Base-by-base conservation (phyloP, 1,140 invertebrate genomes). In the Hycleus phaleratus region DNA sequence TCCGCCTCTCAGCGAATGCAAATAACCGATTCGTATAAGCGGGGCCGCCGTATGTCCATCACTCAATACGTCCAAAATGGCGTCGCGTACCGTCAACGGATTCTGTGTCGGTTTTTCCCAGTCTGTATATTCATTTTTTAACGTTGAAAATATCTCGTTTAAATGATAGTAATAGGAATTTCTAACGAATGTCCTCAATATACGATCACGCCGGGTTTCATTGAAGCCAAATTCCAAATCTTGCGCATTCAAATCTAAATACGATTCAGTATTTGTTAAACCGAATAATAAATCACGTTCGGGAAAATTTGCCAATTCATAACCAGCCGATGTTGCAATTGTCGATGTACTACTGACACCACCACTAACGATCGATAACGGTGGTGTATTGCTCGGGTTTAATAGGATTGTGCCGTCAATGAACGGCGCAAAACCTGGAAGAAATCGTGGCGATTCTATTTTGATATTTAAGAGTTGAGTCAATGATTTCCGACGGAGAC, bases 61-160 rank as follows among this genome's bases (percentile, higher is more conserved):
- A 68, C 89, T 88, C n/a, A 93, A 74, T 42, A 91, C 82, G 71
- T 85, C 83, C 38, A 88, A 72, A 5, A 85, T 85, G 32, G 85
- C 83, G 72, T 90, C 87, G n/a, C 88, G 75, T 8, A 88, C 84
- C 67, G 83, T 86, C 60, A 86, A 74, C 43, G 86, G 89, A 77
- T 81, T 91, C 72, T 82, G 84, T 68, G 63, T 86, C 74, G 60
- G 88, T 64, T 85, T 82, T 70, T 92, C 90, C 91, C 91, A 95
- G 72, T 95, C 91, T 45, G 91, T 94, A 75, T 95, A 95, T 72
- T 95, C 91, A 72, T 94, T 95, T 74, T 91, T 88, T 49, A 94
- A 78, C 26, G 91, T 90, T 12, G 90, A 91, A 76, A 89, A 93
- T 66, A 92, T 93, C 75, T 93, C 91, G 74, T 93, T 91, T 52